phyloP scores from a whole-genome alignment of 2,888 invertebrate genomes.

The Melanostoma scalare region DNA sequence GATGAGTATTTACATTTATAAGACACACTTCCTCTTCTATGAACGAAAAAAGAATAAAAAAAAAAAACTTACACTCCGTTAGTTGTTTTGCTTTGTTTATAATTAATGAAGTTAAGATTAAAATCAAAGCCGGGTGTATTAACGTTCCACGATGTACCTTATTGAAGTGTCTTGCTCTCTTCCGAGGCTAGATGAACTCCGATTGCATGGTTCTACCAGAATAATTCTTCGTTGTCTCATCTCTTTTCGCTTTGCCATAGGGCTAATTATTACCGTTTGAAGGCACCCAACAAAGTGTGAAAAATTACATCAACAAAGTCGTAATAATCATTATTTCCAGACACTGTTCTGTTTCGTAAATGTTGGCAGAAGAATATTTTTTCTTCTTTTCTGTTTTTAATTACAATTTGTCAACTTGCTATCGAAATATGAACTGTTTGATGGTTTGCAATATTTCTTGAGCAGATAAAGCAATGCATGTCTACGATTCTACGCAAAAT shows the following conservation, averaged over 20 bases:
- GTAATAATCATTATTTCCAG: constrained; percentile 24
- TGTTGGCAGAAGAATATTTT: not conserved
- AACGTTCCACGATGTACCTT: constrained; percentile 29
- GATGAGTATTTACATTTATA: constrained; percentile 11
- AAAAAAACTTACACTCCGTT: constrained; percentile 8
- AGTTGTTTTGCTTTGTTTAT: constrained; percentile 15
- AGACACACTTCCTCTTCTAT: not conserved
- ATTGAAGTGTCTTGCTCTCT: constrained; percentile 38
- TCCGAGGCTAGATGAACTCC: constrained; percentile 57
- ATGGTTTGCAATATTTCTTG: too few relatives aligned
- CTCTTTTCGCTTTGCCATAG: constrained; percentile 8
- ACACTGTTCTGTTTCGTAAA: constrained; percentile 12
- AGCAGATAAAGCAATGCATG: too few relatives aligned
- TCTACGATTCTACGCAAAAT: not conserved
- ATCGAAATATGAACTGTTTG: too few relatives aligned
- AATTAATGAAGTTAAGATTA: constrained; percentile 20
- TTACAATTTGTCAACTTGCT: too few relatives aligned
- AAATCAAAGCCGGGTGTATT: constrained; percentile 27
- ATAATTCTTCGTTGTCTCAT: constrained; percentile 32
- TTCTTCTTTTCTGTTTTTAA: too few relatives aligned
- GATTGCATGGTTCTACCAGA: constrained; percentile 55
- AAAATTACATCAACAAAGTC: constrained; percentile 43
- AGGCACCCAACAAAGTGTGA: constrained; percentile 64
- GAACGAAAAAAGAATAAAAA: not conserved
- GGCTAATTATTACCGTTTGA: constrained; percentile 55